A percentile compares a stretch with the other conserved stretches of the same genome.
phyloP scores from a whole-genome alignment of 1,140 invertebrate species.

The Drosophila lacertosa region DNA sequence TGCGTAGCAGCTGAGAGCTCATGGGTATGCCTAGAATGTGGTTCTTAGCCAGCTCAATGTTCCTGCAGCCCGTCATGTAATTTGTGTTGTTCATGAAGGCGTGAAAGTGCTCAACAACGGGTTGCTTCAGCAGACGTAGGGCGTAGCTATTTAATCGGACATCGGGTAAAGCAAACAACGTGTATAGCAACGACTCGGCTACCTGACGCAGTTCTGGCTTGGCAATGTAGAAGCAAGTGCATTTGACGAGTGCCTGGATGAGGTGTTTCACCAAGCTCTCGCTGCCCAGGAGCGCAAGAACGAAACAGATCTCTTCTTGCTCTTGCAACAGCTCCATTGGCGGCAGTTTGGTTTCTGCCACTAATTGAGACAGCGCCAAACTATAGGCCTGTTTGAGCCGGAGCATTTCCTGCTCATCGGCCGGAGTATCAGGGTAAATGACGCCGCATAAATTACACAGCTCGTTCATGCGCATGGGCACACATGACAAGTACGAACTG shows the following conservation, averaged over 20 bases:
- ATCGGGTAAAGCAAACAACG: conserved; percentile 48
- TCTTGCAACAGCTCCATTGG: conserved; percentile 13
- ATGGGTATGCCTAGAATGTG: conserved; percentile 70
- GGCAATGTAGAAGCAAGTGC: conserved; percentile 30
- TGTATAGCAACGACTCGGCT: conserved; percentile 49
- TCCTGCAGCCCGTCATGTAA: conserved; percentile 54
- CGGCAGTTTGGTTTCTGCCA: not conserved
- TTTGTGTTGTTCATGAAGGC: conserved; percentile 51
- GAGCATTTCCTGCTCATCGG: conserved; percentile 4
- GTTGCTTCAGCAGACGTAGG: conserved; percentile 34
- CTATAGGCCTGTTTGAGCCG: conserved; percentile 36
- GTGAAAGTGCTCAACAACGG: conserved; percentile 58
- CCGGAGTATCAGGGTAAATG: not conserved
- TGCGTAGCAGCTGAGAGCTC: conserved; percentile 45
- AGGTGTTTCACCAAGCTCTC: conserved; percentile 41
- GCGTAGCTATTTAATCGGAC: conserved; percentile 18
- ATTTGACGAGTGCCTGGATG: conserved; percentile 53
- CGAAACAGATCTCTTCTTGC: conserved; percentile 38
- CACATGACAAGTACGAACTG: conserved; percentile 29
- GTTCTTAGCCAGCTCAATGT: conserved; percentile 34
- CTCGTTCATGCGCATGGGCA: conserved; percentile 3
- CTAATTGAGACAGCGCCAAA: conserved; percentile 34
- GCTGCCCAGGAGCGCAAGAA: conserved; percentile 58
- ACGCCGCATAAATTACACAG: conserved; percentile 1
- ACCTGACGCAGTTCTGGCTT: conserved; percentile 28